Base-by-base conservation (phyloP, 1,140 invertebrate genomes). In the Heliconius congener region DNA sequence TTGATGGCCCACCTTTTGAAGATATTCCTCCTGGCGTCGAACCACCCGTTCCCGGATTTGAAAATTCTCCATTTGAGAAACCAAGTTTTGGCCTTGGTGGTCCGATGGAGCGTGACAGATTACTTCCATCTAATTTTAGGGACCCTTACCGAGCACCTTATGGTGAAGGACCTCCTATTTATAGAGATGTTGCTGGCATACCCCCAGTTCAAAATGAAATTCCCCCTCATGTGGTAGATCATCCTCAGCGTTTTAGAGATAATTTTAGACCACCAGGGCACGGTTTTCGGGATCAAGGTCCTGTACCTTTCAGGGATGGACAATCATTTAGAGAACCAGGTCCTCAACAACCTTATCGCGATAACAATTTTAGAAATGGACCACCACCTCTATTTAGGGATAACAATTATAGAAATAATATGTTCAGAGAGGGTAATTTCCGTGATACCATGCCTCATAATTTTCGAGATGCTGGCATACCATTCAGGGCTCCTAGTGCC, bases 1-100 rank as follows among this genome's bases (percentile, higher is more conserved):
- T 93, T 81, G 92, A 92, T 78, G 87, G 82, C 9, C 88, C 92
- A 13, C 85, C 90, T 27, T 94, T 94, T 84, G 93, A 95, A 82
- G 94, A 95, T 72, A 86, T 90, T 78, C 94, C 94, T 71, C 94
- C 93, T 37, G 95, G 94, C 52, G 91, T 94, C 8, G 94, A 95
- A 81, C 94, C 95, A 18, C 92, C 95, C n/a, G 93, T 95, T 30
- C 95, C 95, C 42, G 95, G 95, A 55, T 95, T 95, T 84, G 95
- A 95, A 80, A 93, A 92, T 42, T 91, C 93, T 1, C 93, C 93
- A 23, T 93, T 94, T 83, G 93, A 94, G 75, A 93, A 94, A 83
- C 90, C 90, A 19, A 75, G 89, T n/a, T 89, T 93, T 82, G 88
- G 85, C 57, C 91, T 92, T 70, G 83, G 90, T 8, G 89, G 87